Percentiles rank a stretch among this genome's conserved stretches.
Conservation (phyloP, 2,113 vertebrate species). For the Entelurus aequoreus region DNA sequence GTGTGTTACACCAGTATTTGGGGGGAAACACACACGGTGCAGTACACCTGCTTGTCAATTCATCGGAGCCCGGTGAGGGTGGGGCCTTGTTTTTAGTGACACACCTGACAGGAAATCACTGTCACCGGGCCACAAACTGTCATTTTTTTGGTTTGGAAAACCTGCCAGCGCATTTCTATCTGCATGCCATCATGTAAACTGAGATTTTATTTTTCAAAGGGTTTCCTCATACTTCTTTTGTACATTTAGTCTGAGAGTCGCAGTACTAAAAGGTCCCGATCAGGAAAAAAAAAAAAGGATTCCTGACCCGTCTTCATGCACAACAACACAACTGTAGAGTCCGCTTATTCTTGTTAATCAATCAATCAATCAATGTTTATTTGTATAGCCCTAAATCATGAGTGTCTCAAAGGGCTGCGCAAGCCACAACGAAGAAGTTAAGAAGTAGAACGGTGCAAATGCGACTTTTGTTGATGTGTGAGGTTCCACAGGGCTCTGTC, state of each 20-base stretch:
- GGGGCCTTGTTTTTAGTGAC: conserved; percentile 8
- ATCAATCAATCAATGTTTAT: too few species aligned
- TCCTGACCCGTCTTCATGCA: too few species aligned
- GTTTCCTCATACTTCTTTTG: too few species aligned
- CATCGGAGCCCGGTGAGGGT: conserved; percentile 19
- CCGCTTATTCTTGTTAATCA: too few species aligned
- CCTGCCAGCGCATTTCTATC: not conserved
- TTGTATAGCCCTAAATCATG: too few species aligned
- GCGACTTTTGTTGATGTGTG: not conserved
- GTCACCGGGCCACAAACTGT: not conserved
- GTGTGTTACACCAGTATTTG: conserved; percentile 9
- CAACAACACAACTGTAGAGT: too few species aligned
- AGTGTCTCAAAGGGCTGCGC: too few species aligned
- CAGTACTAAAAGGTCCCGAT: too few species aligned
- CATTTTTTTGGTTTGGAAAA: conserved; percentile 6
- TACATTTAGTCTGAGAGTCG: too few species aligned
- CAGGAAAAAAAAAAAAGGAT: too few species aligned
- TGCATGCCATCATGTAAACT: not conserved
- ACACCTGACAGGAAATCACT: conserved; percentile 17
- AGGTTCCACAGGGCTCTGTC: not conserved
- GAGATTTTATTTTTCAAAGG: not conserved
- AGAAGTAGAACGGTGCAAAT: not conserved
- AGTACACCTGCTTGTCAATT: conserved; percentile 32
- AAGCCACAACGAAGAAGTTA: too few species aligned
- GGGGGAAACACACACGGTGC: conserved; percentile 35